Evolutionary conservation across 1,140 invertebrate genomes (phyloP), one percentile per base, ranked within the genome.

Genomic region (Heliconius himera): DNA sequence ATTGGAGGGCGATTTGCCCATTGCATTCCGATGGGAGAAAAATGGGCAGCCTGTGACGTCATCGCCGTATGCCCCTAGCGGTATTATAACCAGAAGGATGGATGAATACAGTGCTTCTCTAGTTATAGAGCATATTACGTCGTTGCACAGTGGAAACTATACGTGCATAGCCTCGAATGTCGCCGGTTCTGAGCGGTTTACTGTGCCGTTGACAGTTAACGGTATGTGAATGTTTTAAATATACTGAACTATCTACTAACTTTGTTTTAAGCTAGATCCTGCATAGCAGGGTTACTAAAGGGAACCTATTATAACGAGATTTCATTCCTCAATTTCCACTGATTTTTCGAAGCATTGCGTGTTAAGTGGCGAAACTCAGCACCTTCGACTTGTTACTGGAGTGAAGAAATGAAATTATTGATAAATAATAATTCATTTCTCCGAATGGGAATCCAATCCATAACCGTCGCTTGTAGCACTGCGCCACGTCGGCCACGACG

Each of bases 1-100:
- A 83, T 96, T 98, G 88, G 98, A 98, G 94, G 99, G 99, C 18
- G 98, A 99, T 95, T 96, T 98, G 81, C 98, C 98, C 26, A 97
- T 99, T 81, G 97, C 96, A 77, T 98, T 99, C 93, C 95, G 96
- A 38, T 98, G 97, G 97, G 97, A 97, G 88, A 96, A 97, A 89
- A 97, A 98, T 91, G 97, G 97, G 46, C 96, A 97, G 86, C 94
- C 96, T 3, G 96, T 95, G 80, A 91, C 89, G 74, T 92, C 93
- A 81, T 94, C 92, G 46, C 91, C 90, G n/a, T 94, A 95, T 73
- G 95, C 95, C 81, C 94, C 94, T 76, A 89, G 95, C 84, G 95
- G 96, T 56, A 95, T 95, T 46, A 91, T 96, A 16, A 95, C 96
- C 80, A 95, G 97, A 82, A 91, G 96, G 76, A 95, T 98, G 89